Conservation (phyloP, 2,797 vertebrate species). For the Apodemus agrarius region DNA sequence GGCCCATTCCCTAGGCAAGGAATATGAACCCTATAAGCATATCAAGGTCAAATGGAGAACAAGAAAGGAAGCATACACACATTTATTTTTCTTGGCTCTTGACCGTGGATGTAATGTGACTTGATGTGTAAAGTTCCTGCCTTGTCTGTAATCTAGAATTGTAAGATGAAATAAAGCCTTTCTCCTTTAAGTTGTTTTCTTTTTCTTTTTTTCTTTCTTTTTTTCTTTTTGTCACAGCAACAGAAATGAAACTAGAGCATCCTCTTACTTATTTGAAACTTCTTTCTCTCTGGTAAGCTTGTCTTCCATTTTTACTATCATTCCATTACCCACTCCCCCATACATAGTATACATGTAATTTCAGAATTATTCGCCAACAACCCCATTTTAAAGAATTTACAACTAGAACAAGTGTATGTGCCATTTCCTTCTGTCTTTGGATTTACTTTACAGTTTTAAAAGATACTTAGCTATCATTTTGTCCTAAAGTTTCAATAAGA, state of each 20-base stretch:
- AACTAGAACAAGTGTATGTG: background rate
- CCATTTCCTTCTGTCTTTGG: background rate
- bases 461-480: background rate
- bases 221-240: background rate
- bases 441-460: background rate
- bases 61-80: background rate
- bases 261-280: background rate
- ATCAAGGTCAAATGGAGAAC: background rate
- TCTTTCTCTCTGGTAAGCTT: background rate
- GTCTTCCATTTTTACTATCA: background rate
- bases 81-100: background rate
- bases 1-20: background rate
- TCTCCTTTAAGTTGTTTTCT: background rate
- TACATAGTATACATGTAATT: background rate
- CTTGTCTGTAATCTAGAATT: background rate
- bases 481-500: background rate
- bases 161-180: background rate
- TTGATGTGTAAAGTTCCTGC: background rate
- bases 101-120: background rate
- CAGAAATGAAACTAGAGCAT: background rate
- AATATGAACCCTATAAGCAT: background rate
- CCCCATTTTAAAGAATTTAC: background rate
- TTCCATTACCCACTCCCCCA: background rate
- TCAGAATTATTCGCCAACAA: background rate
- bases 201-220: background rate